A percentile compares a stretch with the other conserved stretches of the same genome.
Conservation (phyloP, 2,888 invertebrate genomes). For the Octodonta nipae region DNA sequence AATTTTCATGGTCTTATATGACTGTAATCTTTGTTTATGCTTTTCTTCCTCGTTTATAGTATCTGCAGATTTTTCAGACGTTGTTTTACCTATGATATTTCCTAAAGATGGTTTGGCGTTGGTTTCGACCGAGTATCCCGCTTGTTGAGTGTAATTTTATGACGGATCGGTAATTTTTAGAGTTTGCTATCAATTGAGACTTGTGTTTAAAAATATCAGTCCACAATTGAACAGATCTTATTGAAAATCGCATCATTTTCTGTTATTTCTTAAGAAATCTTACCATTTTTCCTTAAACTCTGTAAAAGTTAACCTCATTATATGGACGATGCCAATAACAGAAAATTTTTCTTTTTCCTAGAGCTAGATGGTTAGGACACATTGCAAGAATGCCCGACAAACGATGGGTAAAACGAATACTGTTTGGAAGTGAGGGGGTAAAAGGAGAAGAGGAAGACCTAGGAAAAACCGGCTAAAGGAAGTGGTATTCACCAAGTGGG, state of each 20-base stretch:
- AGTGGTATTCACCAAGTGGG: too few species aligned
- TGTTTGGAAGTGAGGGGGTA: too few species aligned
- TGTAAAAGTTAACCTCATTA: too few species aligned
- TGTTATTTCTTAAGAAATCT: too few species aligned
- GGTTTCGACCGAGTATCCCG: conserved; percentile 8
- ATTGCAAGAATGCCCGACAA: too few species aligned
- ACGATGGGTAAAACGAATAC: too few species aligned
- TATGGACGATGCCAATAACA: too few species aligned
- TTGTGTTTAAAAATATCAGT: conserved; percentile 16
- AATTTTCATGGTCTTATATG: conserved; percentile 31
- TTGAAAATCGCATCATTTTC: conserved; percentile 18
- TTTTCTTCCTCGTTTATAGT: conserved; percentile 22
- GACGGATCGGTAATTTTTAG: conserved; percentile 11
- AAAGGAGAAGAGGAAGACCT: too few species aligned
- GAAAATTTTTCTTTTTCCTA: too few species aligned
- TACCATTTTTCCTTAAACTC: too few species aligned
- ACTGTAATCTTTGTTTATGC: conserved; percentile 23
- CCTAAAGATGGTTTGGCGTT: conserved; percentile 19
- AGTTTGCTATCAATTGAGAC: conserved; percentile 11
- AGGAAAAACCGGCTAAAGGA: too few species aligned
- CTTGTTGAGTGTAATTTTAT: conserved; percentile 12
- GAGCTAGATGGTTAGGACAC: too few species aligned
- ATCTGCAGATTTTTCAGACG: conserved; percentile 13
- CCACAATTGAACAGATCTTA: conserved; percentile 14
- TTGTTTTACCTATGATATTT: conserved; percentile 20